A percentile compares a stretch with the other conserved stretches of the same genome.
phyloP scores from a whole-genome alignment of 2,113 vertebrate genomes.

The Tachysurus vachellii region DNA sequence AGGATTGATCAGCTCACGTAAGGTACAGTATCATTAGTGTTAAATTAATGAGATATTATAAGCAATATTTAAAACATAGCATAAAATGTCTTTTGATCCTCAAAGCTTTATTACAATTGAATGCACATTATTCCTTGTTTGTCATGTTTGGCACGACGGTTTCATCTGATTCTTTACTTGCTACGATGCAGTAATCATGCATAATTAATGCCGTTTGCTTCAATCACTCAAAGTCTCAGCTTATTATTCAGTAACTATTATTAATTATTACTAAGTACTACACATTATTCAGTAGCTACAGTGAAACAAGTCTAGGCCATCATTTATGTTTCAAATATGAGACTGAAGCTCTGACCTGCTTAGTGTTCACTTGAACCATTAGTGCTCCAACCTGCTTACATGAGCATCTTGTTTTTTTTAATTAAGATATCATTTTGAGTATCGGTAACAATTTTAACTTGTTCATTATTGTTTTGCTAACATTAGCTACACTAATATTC shows the following conservation, averaged over 20 bases:
- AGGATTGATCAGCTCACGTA: neutral
- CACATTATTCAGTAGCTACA: slow-evolving; percentile 8
- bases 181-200: neutral
- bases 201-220: neutral
- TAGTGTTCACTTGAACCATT: neutral
- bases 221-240: neutral
- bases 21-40: neutral
- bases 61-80: neutral
- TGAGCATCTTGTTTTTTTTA: neutral
- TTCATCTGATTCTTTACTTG: neutral
- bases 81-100: neutral
- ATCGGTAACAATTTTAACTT: neutral
- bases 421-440: neutral
- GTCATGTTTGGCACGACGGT: neutral
- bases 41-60: neutral
- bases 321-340: neutral
- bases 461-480: neutral
- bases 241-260: neutral
- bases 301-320: neutral
- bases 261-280: neutral
- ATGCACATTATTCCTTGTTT: neutral
- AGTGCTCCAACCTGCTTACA: neutral
- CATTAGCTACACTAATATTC: neutral
- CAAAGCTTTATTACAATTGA: neutral
- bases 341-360: neutral